A percentile compares a stretch with the other conserved stretches of the same genome.
phyloP scores from a whole-genome alignment of 2,797 vertebrate species.

The Natrix natrix region DNA sequence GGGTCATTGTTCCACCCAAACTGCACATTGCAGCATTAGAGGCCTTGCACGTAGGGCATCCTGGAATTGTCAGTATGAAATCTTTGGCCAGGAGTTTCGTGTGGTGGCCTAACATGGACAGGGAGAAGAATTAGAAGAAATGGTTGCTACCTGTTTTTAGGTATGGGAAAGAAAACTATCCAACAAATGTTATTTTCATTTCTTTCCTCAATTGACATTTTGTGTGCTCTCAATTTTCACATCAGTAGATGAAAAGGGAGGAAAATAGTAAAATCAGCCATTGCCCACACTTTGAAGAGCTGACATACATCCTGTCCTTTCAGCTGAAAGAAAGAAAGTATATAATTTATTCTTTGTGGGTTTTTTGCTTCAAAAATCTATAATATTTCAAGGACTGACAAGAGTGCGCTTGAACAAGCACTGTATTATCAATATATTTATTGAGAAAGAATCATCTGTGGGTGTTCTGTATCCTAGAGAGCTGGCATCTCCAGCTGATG shows the following conservation, averaged over 20 bases:
- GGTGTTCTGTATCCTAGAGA: background rate
- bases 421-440: background rate
- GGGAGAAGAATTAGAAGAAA: too few relatives aligned
- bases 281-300: background rate
- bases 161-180: background rate
- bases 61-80: too few relatives aligned
- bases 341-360: background rate
- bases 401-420: background rate
- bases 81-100: too few relatives aligned
- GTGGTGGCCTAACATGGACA: too few relatives aligned
- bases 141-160: too few relatives aligned
- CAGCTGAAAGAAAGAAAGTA: background rate
- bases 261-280: background rate
- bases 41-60: too few relatives aligned
- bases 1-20: too few relatives aligned
- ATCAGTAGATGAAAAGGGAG: background rate
- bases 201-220: background rate
- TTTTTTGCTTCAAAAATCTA: rapidly evolving
- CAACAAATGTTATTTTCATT: rapidly evolving
- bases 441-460: background rate
- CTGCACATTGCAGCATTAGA: too few relatives aligned
- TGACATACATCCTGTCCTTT: background rate
- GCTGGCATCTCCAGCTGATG: background rate
- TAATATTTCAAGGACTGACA: background rate
- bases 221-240: background rate